phyloP scores from a whole-genome alignment of 2,888 invertebrate species.

The Drosophila recens region DNA sequence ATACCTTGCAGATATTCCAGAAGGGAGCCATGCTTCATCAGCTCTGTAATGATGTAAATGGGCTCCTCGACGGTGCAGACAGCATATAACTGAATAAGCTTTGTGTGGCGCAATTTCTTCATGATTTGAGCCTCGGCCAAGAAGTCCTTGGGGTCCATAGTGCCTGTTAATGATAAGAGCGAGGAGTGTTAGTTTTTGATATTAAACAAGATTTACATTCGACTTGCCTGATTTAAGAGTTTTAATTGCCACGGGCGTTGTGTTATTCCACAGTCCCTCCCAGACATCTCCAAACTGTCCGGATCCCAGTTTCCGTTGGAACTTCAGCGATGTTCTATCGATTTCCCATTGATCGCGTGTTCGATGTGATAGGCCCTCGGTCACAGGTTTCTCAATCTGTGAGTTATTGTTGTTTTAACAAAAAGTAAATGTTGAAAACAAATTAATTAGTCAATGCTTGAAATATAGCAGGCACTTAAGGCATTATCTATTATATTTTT shows the following conservation, averaged over 20 bases:
- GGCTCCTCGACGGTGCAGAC: slow-evolving; percentile 99
- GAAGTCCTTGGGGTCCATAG: slow-evolving; percentile 99
- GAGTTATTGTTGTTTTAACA: slow-evolving; percentile 6
- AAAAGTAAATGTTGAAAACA: slow-evolving; percentile 36
- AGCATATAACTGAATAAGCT: slow-evolving; percentile 98
- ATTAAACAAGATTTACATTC: no score
- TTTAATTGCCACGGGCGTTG: slow-evolving; percentile 99
- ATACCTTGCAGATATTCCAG: slow-evolving; percentile 96
- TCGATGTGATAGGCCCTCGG: slow-evolving; percentile 98
- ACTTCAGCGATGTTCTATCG: slow-evolving; percentile 97
- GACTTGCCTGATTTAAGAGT: slow-evolving; percentile 95
- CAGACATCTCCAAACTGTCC: slow-evolving; percentile 99
- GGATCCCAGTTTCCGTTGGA: slow-evolving; percentile 98
- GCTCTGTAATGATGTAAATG: slow-evolving; percentile 99
- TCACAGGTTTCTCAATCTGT: slow-evolving; percentile 98
- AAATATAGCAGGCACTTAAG: slow-evolving; percentile 31
- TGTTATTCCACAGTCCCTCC: slow-evolving; percentile 99
- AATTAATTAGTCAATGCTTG: slow-evolving; percentile 29
- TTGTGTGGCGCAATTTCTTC: slow-evolving; percentile 98
- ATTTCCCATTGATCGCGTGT: slow-evolving; percentile 99
- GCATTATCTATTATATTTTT: slow-evolving; percentile 11
- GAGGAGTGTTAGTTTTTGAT: not conserved
- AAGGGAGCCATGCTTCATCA: slow-evolving; percentile 99
- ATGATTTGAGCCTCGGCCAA: slow-evolving; percentile 99
- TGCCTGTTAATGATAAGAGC: slow-evolving; percentile 87